Conservation (phyloP, 1,140 invertebrate species). For the Probaryconus sp. region DNA sequence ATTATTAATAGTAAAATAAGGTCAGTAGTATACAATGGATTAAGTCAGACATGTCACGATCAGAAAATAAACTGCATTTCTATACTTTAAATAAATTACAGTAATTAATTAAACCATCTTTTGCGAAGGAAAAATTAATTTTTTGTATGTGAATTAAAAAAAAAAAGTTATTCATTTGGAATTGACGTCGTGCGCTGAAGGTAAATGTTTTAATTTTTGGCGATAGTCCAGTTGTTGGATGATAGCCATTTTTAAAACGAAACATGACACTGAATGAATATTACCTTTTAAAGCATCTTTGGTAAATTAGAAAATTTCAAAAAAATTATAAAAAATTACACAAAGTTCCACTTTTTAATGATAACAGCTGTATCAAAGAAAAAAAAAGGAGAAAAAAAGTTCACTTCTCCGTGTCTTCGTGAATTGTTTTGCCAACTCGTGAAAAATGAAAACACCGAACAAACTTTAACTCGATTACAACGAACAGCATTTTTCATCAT, state of each 20-base stretch:
- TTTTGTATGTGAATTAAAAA: background rate
- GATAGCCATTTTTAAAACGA: conserved; percentile 22
- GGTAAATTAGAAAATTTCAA: background rate
- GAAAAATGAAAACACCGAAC: conserved; percentile 4
- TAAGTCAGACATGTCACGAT: too few species aligned
- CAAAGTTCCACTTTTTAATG: too few species aligned
- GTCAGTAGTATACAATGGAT: too few species aligned
- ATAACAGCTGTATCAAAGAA: background rate
- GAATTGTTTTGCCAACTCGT: conserved; percentile 14
- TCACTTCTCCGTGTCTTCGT: background rate
- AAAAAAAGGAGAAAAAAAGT: conserved; percentile 1
- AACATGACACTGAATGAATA: conserved; percentile 13
- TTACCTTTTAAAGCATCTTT: background rate
- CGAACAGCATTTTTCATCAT: background rate
- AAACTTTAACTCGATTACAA: conserved; percentile 4
- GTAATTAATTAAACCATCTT: too few species aligned
- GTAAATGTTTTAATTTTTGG: conserved; percentile 20
- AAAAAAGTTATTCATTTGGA: too few species aligned
- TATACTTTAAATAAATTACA: too few species aligned
- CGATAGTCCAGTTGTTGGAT: conserved; percentile 8
- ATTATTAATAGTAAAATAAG: too few species aligned
- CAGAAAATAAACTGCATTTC: too few species aligned
- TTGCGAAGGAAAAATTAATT: too few species aligned
- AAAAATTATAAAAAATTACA: too few species aligned
- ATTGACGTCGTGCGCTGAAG: conserved; percentile 5